Evolutionary conservation across 1,140 invertebrate species (phyloP).

Genomic region (Anagrus nilaparvatae): DNA sequence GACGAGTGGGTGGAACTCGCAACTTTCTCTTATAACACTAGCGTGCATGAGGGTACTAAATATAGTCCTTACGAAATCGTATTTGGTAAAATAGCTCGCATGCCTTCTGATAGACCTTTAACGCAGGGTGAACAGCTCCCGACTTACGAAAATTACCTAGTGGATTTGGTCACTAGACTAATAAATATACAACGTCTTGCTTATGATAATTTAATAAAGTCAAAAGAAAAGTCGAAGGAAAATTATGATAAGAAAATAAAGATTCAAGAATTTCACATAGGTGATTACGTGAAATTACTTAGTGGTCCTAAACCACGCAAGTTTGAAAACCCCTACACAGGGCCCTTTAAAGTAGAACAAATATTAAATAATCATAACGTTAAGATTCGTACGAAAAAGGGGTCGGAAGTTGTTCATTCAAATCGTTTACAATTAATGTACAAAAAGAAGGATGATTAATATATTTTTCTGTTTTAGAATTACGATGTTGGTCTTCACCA

Average conservation of each 20-base stretch:
- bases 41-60: conserved; percentile 23
- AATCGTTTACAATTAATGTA: too few relatives aligned
- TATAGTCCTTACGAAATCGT: conserved; percentile 15
- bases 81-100: conserved; percentile 9
- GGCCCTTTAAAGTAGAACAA: conserved; percentile 3
- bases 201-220: conserved; percentile 9
- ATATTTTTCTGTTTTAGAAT: not conserved
- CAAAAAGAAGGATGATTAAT: not conserved
- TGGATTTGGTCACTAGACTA: conserved; percentile 11
- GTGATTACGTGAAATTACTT: not conserved
- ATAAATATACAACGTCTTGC: conserved; percentile 10
- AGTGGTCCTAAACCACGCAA: conserved; percentile 4
- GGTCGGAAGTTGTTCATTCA: not conserved
- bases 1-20: conserved; percentile 22
- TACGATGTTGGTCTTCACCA: not conserved
- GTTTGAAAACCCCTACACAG: not conserved
- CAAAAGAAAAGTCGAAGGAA: conserved; percentile 12
- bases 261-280: not conserved
- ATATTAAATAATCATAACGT: conserved; percentile 8
- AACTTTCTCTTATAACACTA: conserved; percentile 14
- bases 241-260: conserved; percentile 15
- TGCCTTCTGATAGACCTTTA: conserved; percentile 3
- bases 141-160: conserved; percentile 7
- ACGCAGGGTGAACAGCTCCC: not conserved
- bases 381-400: not conserved